Base-by-base conservation (phyloP, 2,797 vertebrate species). In the Chrysolophus pictus region DNA sequence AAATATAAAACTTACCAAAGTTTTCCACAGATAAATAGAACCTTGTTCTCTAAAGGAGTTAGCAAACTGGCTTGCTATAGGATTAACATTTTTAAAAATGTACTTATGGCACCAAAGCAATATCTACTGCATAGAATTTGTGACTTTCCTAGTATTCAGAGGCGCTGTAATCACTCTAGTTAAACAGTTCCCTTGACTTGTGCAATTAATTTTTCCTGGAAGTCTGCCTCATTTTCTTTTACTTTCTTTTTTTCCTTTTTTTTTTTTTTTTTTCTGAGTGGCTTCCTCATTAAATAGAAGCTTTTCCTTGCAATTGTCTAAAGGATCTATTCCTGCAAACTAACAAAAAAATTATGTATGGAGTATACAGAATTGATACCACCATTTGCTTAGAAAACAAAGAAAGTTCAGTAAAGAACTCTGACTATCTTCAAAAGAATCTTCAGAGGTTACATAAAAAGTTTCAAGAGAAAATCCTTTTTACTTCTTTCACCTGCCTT, bases 151-250 rank as follows among this genome's bases (percentile, higher is more conserved):
- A 31, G 12, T 77, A 67, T 93, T 94, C 81, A 91, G 23, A 31
- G 78, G 15, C 17, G 22, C 24, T 77, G 23, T 86, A 87, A 93
- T 92, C 63, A 87, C 35, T 72, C 14, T 5, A 24, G 33, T 88
- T 78, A 88, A 92, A 87, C 46, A 81, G 39, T 59, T 95, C 70
- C 67, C 33, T 81, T 83, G 73, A 44, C 67, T 81, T 84, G 51
- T 62, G 47, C 68, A 94, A 70, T 95, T 88, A 84, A 9, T 63
- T 86, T 94, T 81, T 92, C 67, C 87, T 90, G 76, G 81, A 91
- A 69, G 62, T 87, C 41, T 93, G 53, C 31, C 65, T 90, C 44
- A 18, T 42, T 42, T 42, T 42, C 10, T 41, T 42, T 42, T 17
- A 4, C 15, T 16, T 42, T 7, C 6, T 41, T 39, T 8, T 42